Evolutionary conservation across 1,140 invertebrate species (phyloP).

Genomic region (Drosophila mojavensis): DNA sequence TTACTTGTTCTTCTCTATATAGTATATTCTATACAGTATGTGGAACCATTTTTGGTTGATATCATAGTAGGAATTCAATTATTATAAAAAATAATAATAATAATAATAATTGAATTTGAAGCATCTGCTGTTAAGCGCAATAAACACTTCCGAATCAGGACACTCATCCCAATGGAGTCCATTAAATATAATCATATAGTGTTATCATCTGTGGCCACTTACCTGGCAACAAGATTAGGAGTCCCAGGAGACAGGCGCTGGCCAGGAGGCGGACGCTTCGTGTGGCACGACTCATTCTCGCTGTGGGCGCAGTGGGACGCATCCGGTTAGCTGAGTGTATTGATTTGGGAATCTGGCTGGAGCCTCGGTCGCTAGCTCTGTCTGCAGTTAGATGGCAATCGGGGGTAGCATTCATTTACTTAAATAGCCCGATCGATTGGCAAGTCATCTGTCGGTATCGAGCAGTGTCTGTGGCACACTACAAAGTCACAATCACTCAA

Average conservation of each 20-base stretch:
- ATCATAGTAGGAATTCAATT: too few relatives aligned
- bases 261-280: not conserved
- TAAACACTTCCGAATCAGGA: not conserved
- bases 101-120: too few relatives aligned
- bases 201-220: conserved; percentile 16
- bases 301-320: conserved; percentile 16
- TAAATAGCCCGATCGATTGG: conserved; percentile 18
- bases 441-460: conserved; percentile 18
- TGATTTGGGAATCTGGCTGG: not conserved
- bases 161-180: not conserved
- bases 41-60: too few relatives aligned
- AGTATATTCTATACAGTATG: too few relatives aligned
- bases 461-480: not conserved
- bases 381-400: conserved; percentile 19
- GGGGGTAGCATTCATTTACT: conserved; percentile 7
- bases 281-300: conserved; percentile 31
- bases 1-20: too few relatives aligned
- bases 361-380: conserved; percentile 1
- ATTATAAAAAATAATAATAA: too few relatives aligned
- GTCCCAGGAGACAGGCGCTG: conserved; percentile 56
- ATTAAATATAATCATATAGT: not conserved
- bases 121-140: too few relatives aligned
- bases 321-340: conserved; percentile 22
- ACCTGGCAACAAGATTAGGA: conserved; percentile 70
- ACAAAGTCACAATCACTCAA: conserved; percentile 1